Evolutionary conservation across 2,888 invertebrate genomes (phyloP).

Genomic region (Cheilosia pagana): DNA sequence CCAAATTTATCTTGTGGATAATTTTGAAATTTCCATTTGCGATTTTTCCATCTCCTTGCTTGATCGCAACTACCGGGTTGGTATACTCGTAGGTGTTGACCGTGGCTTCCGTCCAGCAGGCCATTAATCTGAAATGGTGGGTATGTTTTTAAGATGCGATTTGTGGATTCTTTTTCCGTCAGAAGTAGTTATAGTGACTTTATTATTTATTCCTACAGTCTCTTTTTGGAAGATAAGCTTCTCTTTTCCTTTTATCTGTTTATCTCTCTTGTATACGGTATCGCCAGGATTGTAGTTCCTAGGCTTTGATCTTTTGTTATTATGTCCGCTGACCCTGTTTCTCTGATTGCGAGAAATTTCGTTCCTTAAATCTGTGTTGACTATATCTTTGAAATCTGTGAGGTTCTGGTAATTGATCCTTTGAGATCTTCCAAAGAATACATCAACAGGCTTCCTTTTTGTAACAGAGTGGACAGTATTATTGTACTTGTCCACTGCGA

Average conservation of each 20-base stretch:
- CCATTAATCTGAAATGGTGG: conserved; percentile 42
- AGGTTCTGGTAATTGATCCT: conserved; percentile 70
- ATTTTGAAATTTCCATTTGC: neutral
- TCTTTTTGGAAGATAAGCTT: conserved; percentile 49
- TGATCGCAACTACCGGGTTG: conserved; percentile 1
- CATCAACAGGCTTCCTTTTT: conserved; percentile 58
- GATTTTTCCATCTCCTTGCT: neutral
- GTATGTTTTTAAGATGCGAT: conserved; percentile 32
- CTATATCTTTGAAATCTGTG: conserved; percentile 57
- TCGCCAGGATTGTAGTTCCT: conserved; percentile 42
- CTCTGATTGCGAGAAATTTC: conserved; percentile 67
- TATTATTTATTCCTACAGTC: conserved; percentile 55
- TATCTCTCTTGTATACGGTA: conserved; percentile 53
- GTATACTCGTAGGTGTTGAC: conserved; percentile 2
- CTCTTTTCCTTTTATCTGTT: conserved; percentile 54
- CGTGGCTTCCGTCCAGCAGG: neutral
- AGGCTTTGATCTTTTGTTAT: conserved; percentile 46
- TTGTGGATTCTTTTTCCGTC: conserved; percentile 34
- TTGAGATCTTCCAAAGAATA: conserved; percentile 70
- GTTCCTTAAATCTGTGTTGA: conserved; percentile 54
- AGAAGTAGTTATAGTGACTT: conserved; percentile 56
- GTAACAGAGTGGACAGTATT: conserved; percentile 64
- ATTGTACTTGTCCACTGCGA: conserved; percentile 57
- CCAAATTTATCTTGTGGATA: neutral
- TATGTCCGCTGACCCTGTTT: conserved; percentile 38